phyloP scores from a whole-genome alignment of 2,113 vertebrate species.

The Mugil cephalus region DNA sequence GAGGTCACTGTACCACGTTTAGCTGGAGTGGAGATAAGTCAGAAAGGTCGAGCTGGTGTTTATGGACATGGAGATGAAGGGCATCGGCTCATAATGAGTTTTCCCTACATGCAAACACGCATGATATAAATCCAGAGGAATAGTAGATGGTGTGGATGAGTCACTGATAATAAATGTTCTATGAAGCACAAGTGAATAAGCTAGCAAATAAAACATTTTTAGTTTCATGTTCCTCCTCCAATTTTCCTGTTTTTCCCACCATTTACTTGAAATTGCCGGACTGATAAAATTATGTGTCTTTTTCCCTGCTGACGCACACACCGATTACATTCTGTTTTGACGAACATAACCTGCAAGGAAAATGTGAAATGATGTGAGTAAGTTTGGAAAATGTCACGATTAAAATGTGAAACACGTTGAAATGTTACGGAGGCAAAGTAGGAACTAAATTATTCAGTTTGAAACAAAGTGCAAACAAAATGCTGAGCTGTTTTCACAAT shows the following conservation, averaged over 20 bases:
- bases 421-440: background rate
- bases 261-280: no score
- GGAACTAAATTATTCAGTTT: constrained; percentile 9
- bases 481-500: background rate
- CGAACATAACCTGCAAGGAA: constrained; percentile 4
- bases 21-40: constrained; percentile 17
- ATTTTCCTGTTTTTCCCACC: no score
- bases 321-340: background rate
- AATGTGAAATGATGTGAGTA: constrained; percentile 11
- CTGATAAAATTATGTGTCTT: background rate
- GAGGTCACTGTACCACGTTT: constrained; percentile 56
- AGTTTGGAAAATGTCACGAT: constrained; percentile 2
- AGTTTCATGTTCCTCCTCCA: no score
- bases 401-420: constrained; percentile 24
- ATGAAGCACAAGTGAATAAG: no score
- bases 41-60: constrained; percentile 22
- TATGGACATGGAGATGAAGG: constrained; percentile 11
- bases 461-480: constrained; percentile 2
- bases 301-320: background rate
- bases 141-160: no score
- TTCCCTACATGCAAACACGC: background rate
- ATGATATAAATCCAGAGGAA: background rate
- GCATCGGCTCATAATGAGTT: constrained; percentile 3
- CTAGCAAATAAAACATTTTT: no score
- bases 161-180: no score